phyloP scores from a whole-genome alignment of 92 coral and sea anemone genomes.

The Porites cylindrica region DNA sequence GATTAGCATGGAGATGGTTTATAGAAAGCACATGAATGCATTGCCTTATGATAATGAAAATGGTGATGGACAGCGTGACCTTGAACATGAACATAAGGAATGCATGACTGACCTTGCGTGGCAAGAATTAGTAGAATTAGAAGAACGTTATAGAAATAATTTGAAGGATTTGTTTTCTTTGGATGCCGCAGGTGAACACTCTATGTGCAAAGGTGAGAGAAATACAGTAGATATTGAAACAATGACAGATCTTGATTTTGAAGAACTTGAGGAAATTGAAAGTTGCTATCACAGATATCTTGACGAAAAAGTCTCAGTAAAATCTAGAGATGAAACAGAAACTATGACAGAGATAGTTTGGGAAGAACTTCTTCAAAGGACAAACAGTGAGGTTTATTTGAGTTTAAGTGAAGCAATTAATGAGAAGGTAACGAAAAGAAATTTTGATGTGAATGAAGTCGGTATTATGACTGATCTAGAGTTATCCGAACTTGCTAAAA shows the following conservation, averaged over 20 bases:
- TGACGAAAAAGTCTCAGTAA: background rate
- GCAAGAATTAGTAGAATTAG: slow-evolving; percentile 58
- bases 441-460: slow-evolving; percentile 1
- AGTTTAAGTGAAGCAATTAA: slow-evolving; percentile 22
- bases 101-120: slow-evolving; percentile 72
- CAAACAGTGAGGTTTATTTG: slow-evolving; percentile 17
- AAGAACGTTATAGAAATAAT: slow-evolving; percentile 47
- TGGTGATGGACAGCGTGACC: background rate
- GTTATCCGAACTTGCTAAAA: slow-evolving; percentile 63
- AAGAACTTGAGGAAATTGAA: slow-evolving; percentile 51
- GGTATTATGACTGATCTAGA: slow-evolving; percentile 66
- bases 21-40: slow-evolving; percentile 22
- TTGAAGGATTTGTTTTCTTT: slow-evolving; percentile 12
- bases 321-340: slow-evolving; percentile 3
- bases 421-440: slow-evolving; percentile 16
- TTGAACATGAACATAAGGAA: slow-evolving; percentile 23
- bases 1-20: slow-evolving; percentile 50
- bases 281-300: slow-evolving; percentile 5
- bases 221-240: slow-evolving; percentile 51
- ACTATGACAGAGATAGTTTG: slow-evolving; percentile 40
- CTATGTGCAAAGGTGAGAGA: slow-evolving; percentile 34
- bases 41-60: background rate
- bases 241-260: slow-evolving; percentile 65
- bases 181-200: background rate
- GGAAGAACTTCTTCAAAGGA: slow-evolving; percentile 36